Conservation (phyloP, 2,888 invertebrate genomes). For the Alviniconcha strummeri region DNA sequence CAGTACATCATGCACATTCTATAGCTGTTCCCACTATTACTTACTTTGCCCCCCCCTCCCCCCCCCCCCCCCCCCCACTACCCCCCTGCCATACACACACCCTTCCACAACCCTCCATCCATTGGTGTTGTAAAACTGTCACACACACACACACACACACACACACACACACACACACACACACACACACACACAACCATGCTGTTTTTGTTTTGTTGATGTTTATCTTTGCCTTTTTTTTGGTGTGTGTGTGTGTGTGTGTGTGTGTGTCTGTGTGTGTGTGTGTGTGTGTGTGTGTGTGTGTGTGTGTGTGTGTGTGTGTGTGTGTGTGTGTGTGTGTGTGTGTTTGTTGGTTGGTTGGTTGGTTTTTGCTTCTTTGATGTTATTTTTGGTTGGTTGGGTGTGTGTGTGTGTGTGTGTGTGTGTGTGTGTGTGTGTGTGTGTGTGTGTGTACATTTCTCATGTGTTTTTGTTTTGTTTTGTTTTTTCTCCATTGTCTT, state of each 20-base stretch:
- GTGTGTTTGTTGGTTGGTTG: no score
- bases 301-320: background rate
- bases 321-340: background rate
- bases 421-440: slow-evolving; percentile 3
- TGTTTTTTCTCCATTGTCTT: no score
- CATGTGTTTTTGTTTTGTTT: no score
- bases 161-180: no score
- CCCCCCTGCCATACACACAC: no score
- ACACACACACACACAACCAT: background rate
- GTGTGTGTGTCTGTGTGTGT: background rate
- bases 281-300: background rate
- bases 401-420: background rate
- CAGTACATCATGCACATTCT: no score
- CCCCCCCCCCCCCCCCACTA: no score
- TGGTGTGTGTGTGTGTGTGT: background rate
- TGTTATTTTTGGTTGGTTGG: background rate
- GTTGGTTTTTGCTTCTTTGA: background rate
- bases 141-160: no score
- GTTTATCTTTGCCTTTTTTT: no score
- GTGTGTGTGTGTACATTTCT: background rate
- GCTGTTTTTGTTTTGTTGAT: background rate
- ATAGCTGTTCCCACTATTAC: no score
- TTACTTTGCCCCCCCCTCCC: no score
- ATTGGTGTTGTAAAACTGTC: background rate
- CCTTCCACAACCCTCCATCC: no score